phyloP scores from a whole-genome alignment of 2,888 invertebrate species.

The Urechis unicinctus region DNA sequence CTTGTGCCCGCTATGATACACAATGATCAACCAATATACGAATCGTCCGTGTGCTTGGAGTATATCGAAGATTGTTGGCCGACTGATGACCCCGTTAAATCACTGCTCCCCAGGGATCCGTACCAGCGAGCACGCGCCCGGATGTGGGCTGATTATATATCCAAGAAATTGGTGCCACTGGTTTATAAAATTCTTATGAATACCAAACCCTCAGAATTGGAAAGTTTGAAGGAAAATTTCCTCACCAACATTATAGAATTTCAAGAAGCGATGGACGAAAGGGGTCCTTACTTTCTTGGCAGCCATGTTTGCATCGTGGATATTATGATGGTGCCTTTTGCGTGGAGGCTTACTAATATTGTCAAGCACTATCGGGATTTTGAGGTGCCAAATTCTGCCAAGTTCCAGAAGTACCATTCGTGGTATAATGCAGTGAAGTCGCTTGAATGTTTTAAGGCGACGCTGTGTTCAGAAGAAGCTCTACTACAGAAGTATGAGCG shows the following conservation, averaged over 20 bases:
- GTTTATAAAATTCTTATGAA: constrained; percentile 14
- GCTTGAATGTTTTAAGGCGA: constrained; percentile 7
- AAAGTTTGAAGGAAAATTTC: not conserved
- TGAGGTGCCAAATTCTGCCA: constrained; percentile 19
- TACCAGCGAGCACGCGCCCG: constrained; percentile 24
- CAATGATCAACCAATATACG: constrained; percentile 25
- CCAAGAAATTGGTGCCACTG: constrained; percentile 27
- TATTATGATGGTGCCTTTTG: constrained; percentile 27
- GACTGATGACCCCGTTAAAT: constrained; percentile 4
- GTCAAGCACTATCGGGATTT: constrained; percentile 25
- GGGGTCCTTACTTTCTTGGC: constrained; percentile 26
- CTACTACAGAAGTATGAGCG: constrained; percentile 2
- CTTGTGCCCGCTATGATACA: constrained; percentile 27
- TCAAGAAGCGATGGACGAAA: constrained; percentile 7
- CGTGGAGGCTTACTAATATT: constrained; percentile 19
- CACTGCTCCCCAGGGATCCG: constrained; percentile 26
- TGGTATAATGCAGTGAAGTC: constrained; percentile 20
- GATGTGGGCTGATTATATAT: constrained; percentile 28
- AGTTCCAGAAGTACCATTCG: constrained; percentile 14
- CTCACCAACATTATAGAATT: not conserved
- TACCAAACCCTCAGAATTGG: not conserved
- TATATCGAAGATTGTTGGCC: constrained; percentile 29
- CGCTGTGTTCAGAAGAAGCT: constrained; percentile 1
- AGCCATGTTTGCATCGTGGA: constrained; percentile 27
- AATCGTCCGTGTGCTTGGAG: constrained; percentile 29